These are phyloP conservation scores for Hepsetus odoe DNA, from an alignment of 2,113 vertebrate genomes.

Conservation along the genomic window DNA sequence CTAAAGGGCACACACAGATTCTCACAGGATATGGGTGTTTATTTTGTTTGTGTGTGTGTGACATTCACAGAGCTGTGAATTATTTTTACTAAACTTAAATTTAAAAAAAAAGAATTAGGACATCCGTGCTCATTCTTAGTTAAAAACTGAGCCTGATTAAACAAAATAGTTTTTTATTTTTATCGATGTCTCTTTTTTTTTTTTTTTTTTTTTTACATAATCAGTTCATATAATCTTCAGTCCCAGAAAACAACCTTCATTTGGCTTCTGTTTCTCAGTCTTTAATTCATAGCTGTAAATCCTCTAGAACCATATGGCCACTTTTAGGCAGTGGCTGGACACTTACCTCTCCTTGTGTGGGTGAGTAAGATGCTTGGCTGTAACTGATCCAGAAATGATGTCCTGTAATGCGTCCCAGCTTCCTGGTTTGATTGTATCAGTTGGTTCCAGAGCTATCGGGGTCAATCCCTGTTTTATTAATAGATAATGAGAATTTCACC, in stretches of 20 bases:
- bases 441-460: slow-evolving; percentile 3
- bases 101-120: no score
- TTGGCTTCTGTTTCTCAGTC: not conserved
- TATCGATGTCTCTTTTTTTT: no score
- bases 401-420: not conserved
- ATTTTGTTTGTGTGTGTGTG: no score
- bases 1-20: no score
- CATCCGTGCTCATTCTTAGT: no score
- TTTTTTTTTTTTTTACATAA: no score
- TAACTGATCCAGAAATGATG: slow-evolving; percentile 13
- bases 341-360: not conserved
- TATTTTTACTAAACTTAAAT: no score
- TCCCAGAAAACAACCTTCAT: not conserved
- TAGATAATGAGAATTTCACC: slow-evolving; percentile 23
- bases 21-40: no score
- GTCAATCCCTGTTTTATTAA: slow-evolving; percentile 32
- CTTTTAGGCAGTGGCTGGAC: not conserved
- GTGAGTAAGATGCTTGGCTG: not conserved
- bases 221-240: no score
- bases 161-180: no score
- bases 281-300: not conserved
- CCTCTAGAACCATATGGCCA: not conserved
- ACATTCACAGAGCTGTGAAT: no score
- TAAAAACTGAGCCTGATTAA: no score
- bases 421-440: slow-evolving; percentile 15